Percentiles rank a stretch among this genome's conserved stretches.
Conservation (phyloP, 2,113 vertebrate species). For the Leiothrix lutea region DNA sequence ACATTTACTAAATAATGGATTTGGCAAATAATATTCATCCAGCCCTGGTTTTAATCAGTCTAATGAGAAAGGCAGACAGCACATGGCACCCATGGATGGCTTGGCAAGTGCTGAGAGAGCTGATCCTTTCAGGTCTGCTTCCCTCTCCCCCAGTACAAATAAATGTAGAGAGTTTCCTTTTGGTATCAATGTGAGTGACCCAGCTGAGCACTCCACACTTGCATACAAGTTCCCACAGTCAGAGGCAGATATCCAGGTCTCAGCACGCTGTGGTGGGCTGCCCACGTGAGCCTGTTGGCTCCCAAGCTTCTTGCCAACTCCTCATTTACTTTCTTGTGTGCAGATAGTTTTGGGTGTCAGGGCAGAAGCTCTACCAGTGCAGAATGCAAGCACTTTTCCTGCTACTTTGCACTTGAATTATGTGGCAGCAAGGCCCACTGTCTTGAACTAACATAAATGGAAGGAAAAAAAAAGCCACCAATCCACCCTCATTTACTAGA, state of each 20-base stretch:
- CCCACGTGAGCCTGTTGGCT: accelerated
- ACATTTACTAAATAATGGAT: constrained; percentile 48
- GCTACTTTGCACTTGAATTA: background rate
- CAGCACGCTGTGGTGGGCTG: background rate
- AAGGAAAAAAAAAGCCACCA: background rate
- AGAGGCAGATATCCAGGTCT: background rate
- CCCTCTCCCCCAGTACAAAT: background rate
- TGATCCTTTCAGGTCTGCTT: background rate
- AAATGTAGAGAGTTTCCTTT: background rate
- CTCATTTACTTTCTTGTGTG: background rate
- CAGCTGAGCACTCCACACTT: background rate
- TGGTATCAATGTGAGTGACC: accelerated
- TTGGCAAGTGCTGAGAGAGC: background rate
- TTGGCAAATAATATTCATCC: constrained; percentile 2
- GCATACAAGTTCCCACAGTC: background rate
- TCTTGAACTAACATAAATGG: background rate
- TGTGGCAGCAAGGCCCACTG: background rate
- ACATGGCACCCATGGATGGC: background rate
- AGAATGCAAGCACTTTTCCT: background rate
- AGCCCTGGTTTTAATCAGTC: background rate
- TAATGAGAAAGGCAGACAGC: background rate
- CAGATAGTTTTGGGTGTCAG: background rate
- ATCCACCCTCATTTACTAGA: background rate
- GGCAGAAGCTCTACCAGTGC: background rate
- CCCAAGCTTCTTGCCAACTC: background rate